Evolutionary conservation across 1,140 invertebrate species (phyloP).

Genomic region (Prorops nasuta): DNA sequence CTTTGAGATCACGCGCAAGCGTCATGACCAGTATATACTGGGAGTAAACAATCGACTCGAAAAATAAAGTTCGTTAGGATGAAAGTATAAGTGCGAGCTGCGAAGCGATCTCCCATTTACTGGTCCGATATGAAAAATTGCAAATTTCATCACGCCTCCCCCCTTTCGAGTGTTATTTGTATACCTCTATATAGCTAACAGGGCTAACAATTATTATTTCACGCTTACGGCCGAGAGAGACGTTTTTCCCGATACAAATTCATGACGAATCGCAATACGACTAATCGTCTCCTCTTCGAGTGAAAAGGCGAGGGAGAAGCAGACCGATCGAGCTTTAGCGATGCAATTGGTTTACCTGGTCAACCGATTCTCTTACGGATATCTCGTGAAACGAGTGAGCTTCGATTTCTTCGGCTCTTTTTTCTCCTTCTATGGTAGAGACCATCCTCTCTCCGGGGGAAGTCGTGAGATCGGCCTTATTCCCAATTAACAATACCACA

Average conservation of each 20-base stretch:
- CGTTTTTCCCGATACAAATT: too few relatives aligned
- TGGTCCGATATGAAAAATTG: too few relatives aligned
- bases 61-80: conserved; percentile 23
- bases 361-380: conserved; percentile 77
- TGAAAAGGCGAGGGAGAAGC: background rate
- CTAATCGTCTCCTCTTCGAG: too few relatives aligned
- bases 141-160: too few relatives aligned
- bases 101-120: too few relatives aligned
- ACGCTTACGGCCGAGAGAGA: too few relatives aligned
- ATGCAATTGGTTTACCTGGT: conserved; percentile 59
- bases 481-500: conserved; percentile 73
- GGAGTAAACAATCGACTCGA: conserved; percentile 32
- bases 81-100: conserved; percentile 6
- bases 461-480: conserved; percentile 72
- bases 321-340: background rate
- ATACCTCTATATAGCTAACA: too few relatives aligned
- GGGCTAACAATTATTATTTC: too few relatives aligned
- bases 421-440: conserved; percentile 66
- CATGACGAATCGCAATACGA: too few relatives aligned
- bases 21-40: conserved; percentile 25
- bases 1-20: conserved; percentile 29
- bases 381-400: conserved; percentile 82
- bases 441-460: conserved; percentile 72
- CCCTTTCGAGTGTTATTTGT: too few relatives aligned
- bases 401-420: conserved; percentile 73